These are phyloP conservation scores for Drepana falcataria DNA, from an alignment of 2,888 invertebrate species.

Conservation along the genomic window DNA sequence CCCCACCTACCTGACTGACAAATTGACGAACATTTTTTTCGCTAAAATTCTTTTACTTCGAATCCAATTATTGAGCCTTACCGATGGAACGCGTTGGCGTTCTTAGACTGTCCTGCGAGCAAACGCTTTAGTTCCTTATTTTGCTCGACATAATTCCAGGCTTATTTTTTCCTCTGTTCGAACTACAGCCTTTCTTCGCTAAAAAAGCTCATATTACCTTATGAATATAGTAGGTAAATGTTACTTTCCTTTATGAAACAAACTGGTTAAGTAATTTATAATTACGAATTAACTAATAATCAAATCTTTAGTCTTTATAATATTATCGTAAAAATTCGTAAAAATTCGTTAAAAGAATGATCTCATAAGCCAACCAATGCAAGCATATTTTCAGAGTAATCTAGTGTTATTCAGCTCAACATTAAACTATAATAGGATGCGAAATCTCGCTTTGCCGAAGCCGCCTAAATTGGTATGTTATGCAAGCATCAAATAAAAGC, in stretches of 20 bases:
- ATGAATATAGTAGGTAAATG: slow-evolving; percentile 19
- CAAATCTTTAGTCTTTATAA: no score
- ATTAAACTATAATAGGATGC: slow-evolving; percentile 50
- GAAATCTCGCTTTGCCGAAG: slow-evolving; percentile 57
- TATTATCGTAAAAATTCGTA: no score
- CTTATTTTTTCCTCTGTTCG: slow-evolving; percentile 33
- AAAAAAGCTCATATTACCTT: no score
- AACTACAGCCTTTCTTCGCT: slow-evolving; percentile 12
- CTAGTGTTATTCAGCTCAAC: slow-evolving; percentile 55
- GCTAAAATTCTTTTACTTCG: slow-evolving; percentile 59
- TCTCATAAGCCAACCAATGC: slow-evolving; percentile 43
- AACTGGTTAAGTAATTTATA: no score
- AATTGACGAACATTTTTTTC: slow-evolving; percentile 68
- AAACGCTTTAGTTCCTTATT: slow-evolving; percentile 41
- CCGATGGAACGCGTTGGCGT: slow-evolving; percentile 43
- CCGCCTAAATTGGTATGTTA: slow-evolving; percentile 52
- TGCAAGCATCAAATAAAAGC: slow-evolving; percentile 52
- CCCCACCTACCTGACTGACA: slow-evolving; percentile 61
- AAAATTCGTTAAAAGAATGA: slow-evolving; percentile 13
- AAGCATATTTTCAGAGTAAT: slow-evolving; percentile 50
- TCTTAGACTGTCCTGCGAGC: slow-evolving; percentile 31
- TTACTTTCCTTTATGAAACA: slow-evolving; percentile 5
- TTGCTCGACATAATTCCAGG: slow-evolving; percentile 24
- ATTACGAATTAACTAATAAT: no score
- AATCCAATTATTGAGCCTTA: slow-evolving; percentile 65